Percentiles rank a stretch among this genome's conserved stretches.
Conservation (phyloP, 1,140 invertebrate species). For the Nasonia longicornis region DNA sequence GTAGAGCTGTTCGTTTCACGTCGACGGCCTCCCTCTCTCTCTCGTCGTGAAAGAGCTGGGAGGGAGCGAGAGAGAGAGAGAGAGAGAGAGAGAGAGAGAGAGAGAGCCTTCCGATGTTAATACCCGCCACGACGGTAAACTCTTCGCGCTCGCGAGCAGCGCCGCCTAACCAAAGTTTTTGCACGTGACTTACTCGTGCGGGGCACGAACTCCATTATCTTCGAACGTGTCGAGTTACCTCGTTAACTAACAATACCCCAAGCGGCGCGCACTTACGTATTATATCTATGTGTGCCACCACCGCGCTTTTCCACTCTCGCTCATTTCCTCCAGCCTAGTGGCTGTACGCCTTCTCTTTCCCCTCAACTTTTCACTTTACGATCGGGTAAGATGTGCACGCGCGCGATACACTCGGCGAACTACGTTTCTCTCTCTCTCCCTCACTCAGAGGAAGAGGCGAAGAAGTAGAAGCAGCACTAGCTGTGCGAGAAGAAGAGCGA, state of each 20-base stretch:
- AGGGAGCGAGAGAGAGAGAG: no score
- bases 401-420: conserved; percentile 5
- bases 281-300: conserved; percentile 30
- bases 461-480: not conserved
- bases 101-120: conserved; percentile 35
- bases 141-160: conserved; percentile 25
- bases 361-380: conserved; percentile 56
- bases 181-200: conserved; percentile 56
- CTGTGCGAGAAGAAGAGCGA: conserved; percentile 2
- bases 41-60: not conserved
- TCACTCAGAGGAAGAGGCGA: not conserved
- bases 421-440: not conserved
- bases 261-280: conserved; percentile 39
- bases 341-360: conserved; percentile 13
- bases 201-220: conserved; percentile 56
- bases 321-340: not conserved
- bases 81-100: no score
- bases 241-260: conserved; percentile 58
- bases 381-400: conserved; percentile 24
- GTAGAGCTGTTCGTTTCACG: not conserved
- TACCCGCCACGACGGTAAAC: conserved; percentile 32
- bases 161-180: conserved; percentile 57
- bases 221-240: conserved; percentile 61
- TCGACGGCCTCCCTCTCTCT: no score
- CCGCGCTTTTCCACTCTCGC: not conserved